phyloP scores from a whole-genome alignment of 2,113 vertebrate species.

The Thoracochromis brauschi region DNA sequence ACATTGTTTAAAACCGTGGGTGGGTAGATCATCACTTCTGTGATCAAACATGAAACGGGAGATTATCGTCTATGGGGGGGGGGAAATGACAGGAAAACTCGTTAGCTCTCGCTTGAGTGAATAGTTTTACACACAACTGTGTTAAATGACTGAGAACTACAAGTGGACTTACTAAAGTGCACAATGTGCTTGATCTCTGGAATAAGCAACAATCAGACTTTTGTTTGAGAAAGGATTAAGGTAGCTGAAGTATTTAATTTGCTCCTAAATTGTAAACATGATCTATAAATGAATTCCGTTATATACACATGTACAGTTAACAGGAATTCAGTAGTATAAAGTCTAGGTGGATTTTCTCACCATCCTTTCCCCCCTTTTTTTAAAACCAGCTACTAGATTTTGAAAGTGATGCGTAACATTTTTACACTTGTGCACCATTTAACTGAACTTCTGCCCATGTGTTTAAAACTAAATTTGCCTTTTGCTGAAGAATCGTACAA shows the following conservation, averaged over 20 bases:
- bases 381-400: not conserved
- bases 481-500: not conserved
- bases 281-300: slow-evolving; percentile 35
- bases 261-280: slow-evolving; percentile 43
- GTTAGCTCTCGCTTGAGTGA: not conserved
- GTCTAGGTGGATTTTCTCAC: not conserved
- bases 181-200: slow-evolving; percentile 46
- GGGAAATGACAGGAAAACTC: not conserved
- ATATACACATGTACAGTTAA: slow-evolving; percentile 49
- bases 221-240: slow-evolving; percentile 23
- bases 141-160: slow-evolving; percentile 15
- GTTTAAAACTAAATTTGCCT: not conserved
- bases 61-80: not conserved
- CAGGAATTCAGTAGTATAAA: slow-evolving; percentile 46
- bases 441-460: not conserved
- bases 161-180: slow-evolving; percentile 55
- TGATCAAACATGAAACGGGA: not conserved
- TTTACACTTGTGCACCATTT: not conserved
- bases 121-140: not conserved
- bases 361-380: accelerated
- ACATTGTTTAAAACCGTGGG: not conserved
- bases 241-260: slow-evolving; percentile 30
- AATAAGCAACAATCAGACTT: slow-evolving; percentile 12
- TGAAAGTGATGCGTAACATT: not conserved
- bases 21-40: not conserved